Percentiles rank a stretch among this genome's conserved stretches.
These are phyloP conservation scores for Nebria brevicollis DNA, from an alignment of 2,888 invertebrate genomes.

Conservation along the genomic window DNA sequence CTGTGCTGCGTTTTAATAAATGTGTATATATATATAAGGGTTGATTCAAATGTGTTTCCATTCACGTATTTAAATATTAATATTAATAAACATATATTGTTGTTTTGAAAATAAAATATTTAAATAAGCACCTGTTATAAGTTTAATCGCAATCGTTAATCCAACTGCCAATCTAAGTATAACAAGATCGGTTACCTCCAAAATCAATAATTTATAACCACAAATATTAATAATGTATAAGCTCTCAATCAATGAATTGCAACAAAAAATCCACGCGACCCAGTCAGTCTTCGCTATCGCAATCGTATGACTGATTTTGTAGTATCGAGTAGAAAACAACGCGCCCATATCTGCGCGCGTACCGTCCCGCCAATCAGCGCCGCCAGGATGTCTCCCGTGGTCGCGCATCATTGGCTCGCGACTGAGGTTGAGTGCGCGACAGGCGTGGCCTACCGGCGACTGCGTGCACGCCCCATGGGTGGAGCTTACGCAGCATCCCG, in stretches of 20 bases:
- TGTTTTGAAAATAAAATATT: background rate
- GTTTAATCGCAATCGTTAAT: too few relatives aligned
- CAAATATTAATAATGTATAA: background rate
- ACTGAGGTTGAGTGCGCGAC: conserved; percentile 46
- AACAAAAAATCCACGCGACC: background rate
- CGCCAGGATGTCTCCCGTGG: conserved; percentile 46
- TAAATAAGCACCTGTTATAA: background rate
- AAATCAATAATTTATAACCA: background rate
- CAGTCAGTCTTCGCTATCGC: background rate
- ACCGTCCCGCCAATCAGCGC: conserved; percentile 24
- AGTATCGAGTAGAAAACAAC: background rate
- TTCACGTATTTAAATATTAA: too few relatives aligned
- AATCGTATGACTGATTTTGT: background rate
- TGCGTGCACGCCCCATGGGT: conserved; percentile 52
- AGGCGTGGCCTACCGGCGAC: conserved; percentile 54
- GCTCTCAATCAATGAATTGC: background rate
- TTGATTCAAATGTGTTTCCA: too few relatives aligned
- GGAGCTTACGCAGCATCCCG: conserved; percentile 61
- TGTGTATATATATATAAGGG: too few relatives aligned
- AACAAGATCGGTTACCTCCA: background rate
- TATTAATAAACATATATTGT: too few relatives aligned
- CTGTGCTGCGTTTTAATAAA: too few relatives aligned
- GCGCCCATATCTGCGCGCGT: background rate
- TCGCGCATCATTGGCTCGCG: conserved; percentile 55
- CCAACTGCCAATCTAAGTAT: background rate